These are phyloP conservation scores for Ceraclea dissimilis DNA, from an alignment of 2,888 invertebrate species.

Conservation along the genomic window DNA sequence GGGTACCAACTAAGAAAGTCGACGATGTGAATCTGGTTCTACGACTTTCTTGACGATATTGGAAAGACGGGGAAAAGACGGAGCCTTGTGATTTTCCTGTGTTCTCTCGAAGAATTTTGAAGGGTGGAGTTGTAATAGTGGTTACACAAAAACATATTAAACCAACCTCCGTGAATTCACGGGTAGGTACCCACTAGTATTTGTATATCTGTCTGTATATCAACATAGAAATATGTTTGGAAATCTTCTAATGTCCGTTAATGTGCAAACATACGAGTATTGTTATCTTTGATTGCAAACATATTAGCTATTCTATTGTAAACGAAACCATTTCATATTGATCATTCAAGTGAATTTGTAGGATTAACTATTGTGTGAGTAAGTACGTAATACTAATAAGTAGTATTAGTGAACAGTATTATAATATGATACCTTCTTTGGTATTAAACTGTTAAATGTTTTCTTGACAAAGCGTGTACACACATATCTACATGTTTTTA, in stretches of 20 bases:
- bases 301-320: background rate
- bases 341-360: constrained; percentile 3
- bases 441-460: background rate
- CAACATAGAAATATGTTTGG: background rate
- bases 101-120: too few relatives aligned
- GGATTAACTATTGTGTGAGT: constrained; percentile 2
- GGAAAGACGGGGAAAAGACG: too few relatives aligned
- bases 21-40: too few relatives aligned
- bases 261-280: background rate
- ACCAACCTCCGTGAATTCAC: too few relatives aligned
- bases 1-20: too few relatives aligned
- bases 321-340: background rate
- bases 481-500: background rate
- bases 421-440: background rate
- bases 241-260: background rate
- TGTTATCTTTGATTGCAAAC: background rate
- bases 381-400: too few relatives aligned
- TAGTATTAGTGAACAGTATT: background rate
- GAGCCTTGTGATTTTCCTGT: too few relatives aligned
- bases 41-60: too few relatives aligned
- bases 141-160: too few relatives aligned
- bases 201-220: too few relatives aligned
- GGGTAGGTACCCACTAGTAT: too few relatives aligned
- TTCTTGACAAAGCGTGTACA: background rate
- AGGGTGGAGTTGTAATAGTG: too few relatives aligned